Percentiles rank a stretch among this genome's conserved stretches.
Evolutionary conservation across 2,888 invertebrate genomes (phyloP).

Genomic region (Eupithecia subumbrata): DNA sequence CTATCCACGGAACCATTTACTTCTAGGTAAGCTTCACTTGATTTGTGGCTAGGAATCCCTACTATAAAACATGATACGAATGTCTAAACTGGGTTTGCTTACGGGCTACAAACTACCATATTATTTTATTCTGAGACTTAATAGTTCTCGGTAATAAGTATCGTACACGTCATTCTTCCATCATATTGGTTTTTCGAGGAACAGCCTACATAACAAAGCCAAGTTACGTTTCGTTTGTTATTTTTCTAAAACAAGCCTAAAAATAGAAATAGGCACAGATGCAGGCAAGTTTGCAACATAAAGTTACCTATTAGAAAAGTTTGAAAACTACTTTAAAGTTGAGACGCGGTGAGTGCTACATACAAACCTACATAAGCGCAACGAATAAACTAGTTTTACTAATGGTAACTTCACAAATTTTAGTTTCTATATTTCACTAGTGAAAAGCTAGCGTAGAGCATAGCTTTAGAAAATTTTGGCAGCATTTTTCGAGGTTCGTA

Average conservation of each 20-base stretch:
- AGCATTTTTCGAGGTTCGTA: background rate
- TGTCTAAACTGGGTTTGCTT: background rate
- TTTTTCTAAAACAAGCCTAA: background rate
- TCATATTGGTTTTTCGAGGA: background rate
- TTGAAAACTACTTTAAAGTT: slow-evolving; percentile 20
- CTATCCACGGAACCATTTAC: too few relatives aligned
- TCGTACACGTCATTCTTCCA: background rate
- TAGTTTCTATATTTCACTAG: background rate
- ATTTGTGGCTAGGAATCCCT: too few relatives aligned
- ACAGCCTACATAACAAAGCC: background rate
- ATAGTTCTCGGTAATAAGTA: background rate
- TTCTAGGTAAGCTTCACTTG: too few relatives aligned
- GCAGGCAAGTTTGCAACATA: slow-evolving; percentile 29
- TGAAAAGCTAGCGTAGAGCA: background rate
- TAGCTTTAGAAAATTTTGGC: background rate
- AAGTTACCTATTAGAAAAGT: slow-evolving; percentile 20
- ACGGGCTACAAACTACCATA: background rate
- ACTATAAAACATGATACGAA: background rate
- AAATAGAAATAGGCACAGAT: slow-evolving; percentile 20
- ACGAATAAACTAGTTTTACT: slow-evolving; percentile 16
- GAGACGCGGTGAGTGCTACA: slow-evolving; percentile 14
- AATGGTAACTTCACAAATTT: slow-evolving; percentile 1
- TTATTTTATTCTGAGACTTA: background rate
- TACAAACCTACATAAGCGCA: slow-evolving; percentile 4
- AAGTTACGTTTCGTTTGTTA: slow-evolving; percentile 1